Base-by-base conservation (phyloP, 2,888 invertebrate species). In the Ptychoptera contaminata region DNA sequence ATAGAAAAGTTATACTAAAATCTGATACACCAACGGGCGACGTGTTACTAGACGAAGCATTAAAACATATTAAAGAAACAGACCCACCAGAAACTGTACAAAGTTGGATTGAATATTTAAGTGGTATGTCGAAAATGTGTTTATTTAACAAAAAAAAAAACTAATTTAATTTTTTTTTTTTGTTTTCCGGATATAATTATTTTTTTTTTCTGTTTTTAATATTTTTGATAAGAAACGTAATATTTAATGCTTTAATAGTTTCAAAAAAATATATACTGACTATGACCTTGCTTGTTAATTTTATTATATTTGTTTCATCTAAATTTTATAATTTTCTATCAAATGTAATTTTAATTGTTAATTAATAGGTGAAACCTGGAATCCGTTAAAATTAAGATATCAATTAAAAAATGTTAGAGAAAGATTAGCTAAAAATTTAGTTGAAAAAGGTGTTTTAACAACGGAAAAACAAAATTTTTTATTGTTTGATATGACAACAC, bases 381-480 rank as follows among this genome's bases (percentile, higher is more conserved):
- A 99, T 70, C 98, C 98, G 31, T 72, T 99, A 61, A 98, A 99
- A 67, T 72, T 99, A 55, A 80, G 91, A 58, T 98, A 96, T 69
- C 98, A 99, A 67, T 71, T 99, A 60, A 87, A 97, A 67, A 98
- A 99, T 74, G 98, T 99, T 4, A 78, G 98, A 54, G 98, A 99
- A 71, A 78, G 98, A 59, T 75, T 99, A 61, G 98, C 98, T 39
- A 99, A 99, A 69, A 98, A 97, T 72, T 76, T 99, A 56, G 97
- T 97, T 34, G 98, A 99, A 67, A 99, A 99, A 67, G 97, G 97
- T 53, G 96, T 98, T 37, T 76, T 97, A 54, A 96, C 97, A 49
- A 98, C 97, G 47, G 97, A 98, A 67, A 98, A 97, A 71, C 97
- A 98, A 69, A 98, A 99, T 68, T 99, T 99, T 69, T 74, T 99